Evolutionary conservation across 2,888 invertebrate genomes (phyloP), one percentile per base, ranked within the genome.

Genomic region (Ophion costatus): DNA sequence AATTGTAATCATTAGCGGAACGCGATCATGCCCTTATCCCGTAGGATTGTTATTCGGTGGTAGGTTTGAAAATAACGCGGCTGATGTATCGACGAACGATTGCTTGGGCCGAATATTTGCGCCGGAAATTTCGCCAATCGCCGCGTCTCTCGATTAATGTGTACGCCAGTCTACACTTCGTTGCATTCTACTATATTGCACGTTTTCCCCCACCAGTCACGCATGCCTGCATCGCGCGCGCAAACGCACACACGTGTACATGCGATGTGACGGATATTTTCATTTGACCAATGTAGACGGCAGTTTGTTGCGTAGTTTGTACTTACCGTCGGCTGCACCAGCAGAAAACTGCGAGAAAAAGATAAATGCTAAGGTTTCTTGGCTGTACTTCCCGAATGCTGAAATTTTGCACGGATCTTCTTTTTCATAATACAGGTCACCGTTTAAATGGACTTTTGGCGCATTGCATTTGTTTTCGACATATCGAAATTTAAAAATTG

Each of bases 121-220:
- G 85, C 84, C 87, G 87, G 85, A 87, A 87, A 86, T 87, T 87
- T 86, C 87, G 84, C 87, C 87, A 87, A 87, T 87, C 87, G 83
- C 81, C 56, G 64, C 63, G 63, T 83, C 79, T 82, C 66, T 82
- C 85, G 83, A 82, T 84, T 69, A 84, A 59, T 20, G 59, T 59
- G 59, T 59, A 59, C 22, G 22, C 7, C 59, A 59, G 59, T 20
- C 20, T 22, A 20, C 59, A 20, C 59, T 59, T 59, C 59, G 59
- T 22, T 22, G 59, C 59, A 51, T 51, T 51, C 51, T 51, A 14
- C 51, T 51, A 51, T 51, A 22, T 1, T 14, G 14, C 10, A 10
- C 10, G 45, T 11, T 3, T 51, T 51, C 51, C 14, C 17, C 51
- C 38, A 38, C 51, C 51, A 14, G 14, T 17, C 4, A 4, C 51